Conservation (phyloP, 2,888 invertebrate genomes). For the Coenonympha glycerion region DNA sequence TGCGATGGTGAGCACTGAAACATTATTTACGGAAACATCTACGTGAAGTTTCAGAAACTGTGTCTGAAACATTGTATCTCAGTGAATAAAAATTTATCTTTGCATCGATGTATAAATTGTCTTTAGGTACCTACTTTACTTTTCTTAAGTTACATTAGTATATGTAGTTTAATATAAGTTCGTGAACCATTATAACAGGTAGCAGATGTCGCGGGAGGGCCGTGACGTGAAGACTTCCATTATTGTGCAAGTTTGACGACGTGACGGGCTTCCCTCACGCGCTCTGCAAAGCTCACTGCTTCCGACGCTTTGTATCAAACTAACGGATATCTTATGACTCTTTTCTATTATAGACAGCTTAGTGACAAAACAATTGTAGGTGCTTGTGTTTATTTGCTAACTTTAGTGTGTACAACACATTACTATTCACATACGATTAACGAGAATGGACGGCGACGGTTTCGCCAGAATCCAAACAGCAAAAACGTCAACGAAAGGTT, state of each 20-base stretch:
- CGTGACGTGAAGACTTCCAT: constrained; percentile 41
- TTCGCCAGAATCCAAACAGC: too few relatives aligned
- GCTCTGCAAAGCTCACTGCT: constrained; percentile 13
- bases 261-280: constrained; percentile 35
- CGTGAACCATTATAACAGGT: constrained; percentile 23
- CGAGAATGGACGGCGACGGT: too few relatives aligned
- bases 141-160: not conserved
- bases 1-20: too few relatives aligned
- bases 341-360: not conserved
- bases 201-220: constrained; percentile 31
- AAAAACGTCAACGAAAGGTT: too few relatives aligned
- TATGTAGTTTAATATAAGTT: constrained; percentile 13
- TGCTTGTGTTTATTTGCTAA: not conserved
- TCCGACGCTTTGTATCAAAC: not conserved
- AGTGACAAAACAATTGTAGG: not conserved
- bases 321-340: not conserved
- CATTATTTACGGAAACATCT: too few relatives aligned
- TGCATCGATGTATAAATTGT: too few relatives aligned
- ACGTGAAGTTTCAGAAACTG: too few relatives aligned
- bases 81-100: too few relatives aligned
- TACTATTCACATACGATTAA: too few relatives aligned
- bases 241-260: constrained; percentile 60
- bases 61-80: too few relatives aligned
- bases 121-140: too few relatives aligned
- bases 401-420: not conserved